These are phyloP conservation scores for Conus canariensis DNA, from an alignment of 2,888 invertebrate species.

Conservation along the genomic window DNA sequence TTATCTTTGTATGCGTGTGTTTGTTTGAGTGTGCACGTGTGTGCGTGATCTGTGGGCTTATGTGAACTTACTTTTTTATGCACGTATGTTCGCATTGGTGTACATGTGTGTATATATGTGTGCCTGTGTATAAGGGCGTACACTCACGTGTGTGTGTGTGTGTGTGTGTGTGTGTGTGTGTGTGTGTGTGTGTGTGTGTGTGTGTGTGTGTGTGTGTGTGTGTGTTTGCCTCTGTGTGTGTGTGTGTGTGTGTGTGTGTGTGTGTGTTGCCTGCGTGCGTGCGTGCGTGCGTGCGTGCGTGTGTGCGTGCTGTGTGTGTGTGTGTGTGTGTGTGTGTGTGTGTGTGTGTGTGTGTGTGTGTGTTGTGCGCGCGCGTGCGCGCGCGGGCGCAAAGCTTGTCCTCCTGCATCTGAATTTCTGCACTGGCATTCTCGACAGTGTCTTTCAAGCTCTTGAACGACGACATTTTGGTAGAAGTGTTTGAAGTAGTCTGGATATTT, in stretches of 20 bases:
- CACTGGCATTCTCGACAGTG: no score
- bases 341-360: constrained; percentile 14
- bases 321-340: constrained; percentile 7
- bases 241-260: constrained; percentile 4
- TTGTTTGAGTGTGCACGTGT: no score
- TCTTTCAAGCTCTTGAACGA: no score
- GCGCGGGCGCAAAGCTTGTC: not conserved
- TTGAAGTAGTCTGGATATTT: no score
- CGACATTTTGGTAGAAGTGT: no score
- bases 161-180: not conserved
- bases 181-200: not conserved
- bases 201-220: not conserved
- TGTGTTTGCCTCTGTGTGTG: not conserved
- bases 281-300: not conserved
- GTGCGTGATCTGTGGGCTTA: no score
- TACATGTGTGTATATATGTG: no score
- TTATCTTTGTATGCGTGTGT: no score
- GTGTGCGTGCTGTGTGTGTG: not conserved
- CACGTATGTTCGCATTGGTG: no score
- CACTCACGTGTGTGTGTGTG: not conserved
- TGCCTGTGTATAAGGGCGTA: not conserved
- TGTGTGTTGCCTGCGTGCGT: not conserved
- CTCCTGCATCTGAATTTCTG: no score
- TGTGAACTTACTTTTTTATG: no score
- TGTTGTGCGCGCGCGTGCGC: not conserved